Conservation (phyloP, 2,797 vertebrate genomes). For the Sebastes minor region DNA sequence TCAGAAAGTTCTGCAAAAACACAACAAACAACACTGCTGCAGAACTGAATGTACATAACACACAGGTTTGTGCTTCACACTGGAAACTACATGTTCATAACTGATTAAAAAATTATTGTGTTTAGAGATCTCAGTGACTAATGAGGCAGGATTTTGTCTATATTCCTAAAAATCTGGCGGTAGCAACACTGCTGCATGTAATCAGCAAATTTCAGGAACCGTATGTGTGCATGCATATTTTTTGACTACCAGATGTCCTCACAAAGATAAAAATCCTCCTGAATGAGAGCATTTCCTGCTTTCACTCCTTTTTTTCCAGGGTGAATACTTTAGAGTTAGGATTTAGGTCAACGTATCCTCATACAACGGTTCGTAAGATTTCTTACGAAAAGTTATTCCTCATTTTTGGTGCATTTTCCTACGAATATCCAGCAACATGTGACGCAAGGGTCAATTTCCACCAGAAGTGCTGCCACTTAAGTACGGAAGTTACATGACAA, state of each 20-base stretch:
- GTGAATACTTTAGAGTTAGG: background rate
- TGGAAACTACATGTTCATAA: background rate
- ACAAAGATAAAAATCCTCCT: background rate
- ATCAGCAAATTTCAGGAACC: slow-evolving; percentile 24
- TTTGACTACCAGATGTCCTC: slow-evolving; percentile 29
- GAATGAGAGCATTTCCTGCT: background rate
- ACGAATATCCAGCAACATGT: too few relatives aligned
- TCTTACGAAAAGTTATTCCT: too few relatives aligned
- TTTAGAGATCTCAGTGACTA: background rate
- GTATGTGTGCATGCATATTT: slow-evolving; percentile 16
- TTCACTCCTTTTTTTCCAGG: background rate
- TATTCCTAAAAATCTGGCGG: slow-evolving; percentile 3
- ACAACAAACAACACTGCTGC: background rate
- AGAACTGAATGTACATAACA: background rate
- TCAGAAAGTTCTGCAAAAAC: slow-evolving; percentile 91
- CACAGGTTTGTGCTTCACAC: background rate
- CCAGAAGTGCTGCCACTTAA: too few relatives aligned
- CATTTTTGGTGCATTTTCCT: too few relatives aligned
- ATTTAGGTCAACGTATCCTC: background rate
- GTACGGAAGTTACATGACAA: too few relatives aligned
- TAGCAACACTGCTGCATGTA: background rate
- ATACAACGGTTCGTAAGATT: too few relatives aligned
- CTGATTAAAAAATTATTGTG: background rate
- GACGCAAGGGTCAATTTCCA: too few relatives aligned
- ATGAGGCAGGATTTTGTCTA: background rate